These are phyloP conservation scores for Sterna hirundo DNA, from an alignment of 2,113 vertebrate species.

Conservation along the genomic window DNA sequence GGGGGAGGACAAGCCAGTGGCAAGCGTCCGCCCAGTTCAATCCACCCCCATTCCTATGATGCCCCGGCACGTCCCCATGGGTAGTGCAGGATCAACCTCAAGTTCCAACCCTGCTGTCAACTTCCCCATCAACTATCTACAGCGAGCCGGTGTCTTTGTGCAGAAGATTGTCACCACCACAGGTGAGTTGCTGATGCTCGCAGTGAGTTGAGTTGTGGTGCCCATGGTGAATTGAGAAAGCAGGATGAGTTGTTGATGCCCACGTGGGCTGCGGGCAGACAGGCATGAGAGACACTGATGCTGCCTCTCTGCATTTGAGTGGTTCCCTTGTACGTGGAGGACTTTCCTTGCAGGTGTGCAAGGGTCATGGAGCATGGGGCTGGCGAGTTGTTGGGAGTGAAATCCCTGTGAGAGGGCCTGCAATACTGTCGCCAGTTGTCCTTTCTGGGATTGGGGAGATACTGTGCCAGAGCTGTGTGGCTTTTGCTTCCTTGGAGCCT, in stretches of 20 bases:
- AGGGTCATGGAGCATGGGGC: neutral
- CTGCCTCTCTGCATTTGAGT: neutral
- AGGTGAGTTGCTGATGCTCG: slow-evolving; percentile 73
- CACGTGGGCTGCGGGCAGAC: neutral
- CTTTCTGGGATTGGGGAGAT: neutral
- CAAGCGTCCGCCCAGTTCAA: slow-evolving; percentile 95
- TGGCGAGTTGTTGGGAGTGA: neutral
- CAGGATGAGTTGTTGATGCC: slow-evolving; percentile 61
- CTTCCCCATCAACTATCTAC: slow-evolving; percentile 95
- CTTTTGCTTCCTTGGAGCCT: neutral
- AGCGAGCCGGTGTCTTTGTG: slow-evolving; percentile 94
- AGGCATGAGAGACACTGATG: neutral
- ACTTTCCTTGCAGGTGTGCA: neutral
- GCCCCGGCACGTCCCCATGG: slow-evolving; percentile 90
- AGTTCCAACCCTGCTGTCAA: slow-evolving; percentile 83
- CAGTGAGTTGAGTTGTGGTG: neutral
- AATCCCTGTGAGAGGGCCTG: neutral
- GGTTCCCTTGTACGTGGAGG: neutral
- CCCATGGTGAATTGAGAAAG: neutral
- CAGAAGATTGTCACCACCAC: slow-evolving; percentile 98
- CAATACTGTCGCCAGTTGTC: fast-evolving
- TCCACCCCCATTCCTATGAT: slow-evolving; percentile 99
- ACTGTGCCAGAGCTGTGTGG: neutral
- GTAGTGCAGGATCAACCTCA: slow-evolving; percentile 75
- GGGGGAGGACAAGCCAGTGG: slow-evolving; percentile 93